A percentile compares a stretch with the other conserved stretches of the same genome.
Conservation (phyloP, 2,888 invertebrate species). For the Octonoba sinensis region DNA sequence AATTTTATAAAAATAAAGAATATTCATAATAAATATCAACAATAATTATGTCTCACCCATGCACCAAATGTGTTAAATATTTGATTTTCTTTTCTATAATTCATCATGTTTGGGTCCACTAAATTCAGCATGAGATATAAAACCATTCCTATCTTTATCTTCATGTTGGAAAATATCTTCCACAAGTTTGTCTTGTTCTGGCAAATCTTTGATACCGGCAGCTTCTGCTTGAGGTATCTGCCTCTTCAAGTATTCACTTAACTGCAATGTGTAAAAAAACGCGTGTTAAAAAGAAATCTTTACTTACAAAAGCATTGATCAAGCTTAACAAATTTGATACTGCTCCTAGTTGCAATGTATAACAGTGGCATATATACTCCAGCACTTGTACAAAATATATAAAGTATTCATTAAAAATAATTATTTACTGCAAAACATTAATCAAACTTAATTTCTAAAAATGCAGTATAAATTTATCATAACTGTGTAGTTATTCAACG, state of each 20-base stretch:
- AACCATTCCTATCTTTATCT: slow-evolving; percentile 96
- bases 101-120: slow-evolving; percentile 98
- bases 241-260: slow-evolving; percentile 90
- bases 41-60: not conserved
- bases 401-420: too few species aligned
- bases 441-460: too few species aligned
- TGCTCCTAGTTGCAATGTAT: too few species aligned
- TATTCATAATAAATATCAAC: not conserved
- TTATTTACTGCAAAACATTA: too few species aligned
- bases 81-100: slow-evolving; percentile 78
- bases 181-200: slow-evolving; percentile 91
- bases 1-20: slow-evolving; percentile 1
- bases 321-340: too few species aligned
- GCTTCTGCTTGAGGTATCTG: slow-evolving; percentile 86
- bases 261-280: slow-evolving; percentile 74
- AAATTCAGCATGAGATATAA: slow-evolving; percentile 95
- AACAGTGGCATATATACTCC: too few species aligned
- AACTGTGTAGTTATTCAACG: too few species aligned
- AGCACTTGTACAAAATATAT: too few species aligned
- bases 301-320: not conserved
- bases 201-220: slow-evolving; percentile 82
- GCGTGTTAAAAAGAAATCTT: not conserved
- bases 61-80: not conserved
- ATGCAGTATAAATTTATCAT: too few species aligned
- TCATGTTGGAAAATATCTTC: slow-evolving; percentile 98